phyloP scores from a whole-genome alignment of 2,888 invertebrate genomes.

The Trachelus stipa region DNA sequence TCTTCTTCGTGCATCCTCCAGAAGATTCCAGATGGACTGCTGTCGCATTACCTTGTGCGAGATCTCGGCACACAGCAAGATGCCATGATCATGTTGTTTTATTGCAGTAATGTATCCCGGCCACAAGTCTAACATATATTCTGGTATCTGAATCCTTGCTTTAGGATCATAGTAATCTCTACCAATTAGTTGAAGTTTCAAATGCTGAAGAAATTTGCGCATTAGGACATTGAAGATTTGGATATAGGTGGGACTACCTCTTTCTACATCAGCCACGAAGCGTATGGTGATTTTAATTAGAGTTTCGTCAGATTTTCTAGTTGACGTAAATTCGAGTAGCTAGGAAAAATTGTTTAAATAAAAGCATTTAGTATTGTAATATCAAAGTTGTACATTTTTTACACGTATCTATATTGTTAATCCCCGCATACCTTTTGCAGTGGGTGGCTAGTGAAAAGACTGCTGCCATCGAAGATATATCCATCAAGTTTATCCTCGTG shows the following conservation, averaged over 20 bases:
- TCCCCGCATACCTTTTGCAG: constrained; percentile 57
- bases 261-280: constrained; percentile 73
- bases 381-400: no score
- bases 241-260: constrained; percentile 77
- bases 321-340: constrained; percentile 73
- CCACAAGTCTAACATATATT: constrained; percentile 80
- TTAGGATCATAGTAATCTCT: constrained; percentile 79
- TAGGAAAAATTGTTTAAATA: constrained; percentile 51
- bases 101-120: constrained; percentile 89
- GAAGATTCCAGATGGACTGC: constrained; percentile 77
- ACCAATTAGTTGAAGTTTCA: constrained; percentile 77
- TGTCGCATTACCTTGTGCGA: constrained; percentile 85
- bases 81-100: constrained; percentile 80
- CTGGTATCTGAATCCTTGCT: constrained; percentile 72
- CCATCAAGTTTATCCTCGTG: constrained; percentile 72
- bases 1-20: constrained; percentile 69
- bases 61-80: constrained; percentile 85
- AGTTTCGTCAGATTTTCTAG: constrained; percentile 69
- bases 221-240: constrained; percentile 85
- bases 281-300: constrained; percentile 71
- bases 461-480: constrained; percentile 82
- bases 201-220: constrained; percentile 74
- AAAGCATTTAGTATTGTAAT: no score
- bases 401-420: no score
- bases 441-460: constrained; percentile 74